These are phyloP conservation scores for Epirrhoe alternata DNA, from an alignment of 2,888 invertebrate species.

Conservation along the genomic window DNA sequence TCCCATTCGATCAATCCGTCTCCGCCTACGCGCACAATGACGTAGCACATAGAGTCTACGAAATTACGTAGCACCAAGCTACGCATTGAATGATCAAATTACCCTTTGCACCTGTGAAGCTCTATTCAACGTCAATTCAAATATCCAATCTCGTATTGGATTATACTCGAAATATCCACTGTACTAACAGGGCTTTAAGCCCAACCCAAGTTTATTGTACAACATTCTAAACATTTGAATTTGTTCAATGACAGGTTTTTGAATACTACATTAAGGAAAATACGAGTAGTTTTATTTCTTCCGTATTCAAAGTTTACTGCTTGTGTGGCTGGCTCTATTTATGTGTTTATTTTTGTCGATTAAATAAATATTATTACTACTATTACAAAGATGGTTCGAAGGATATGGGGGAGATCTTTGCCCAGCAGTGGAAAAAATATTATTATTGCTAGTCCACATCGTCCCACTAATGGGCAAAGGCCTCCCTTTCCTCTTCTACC, in stretches of 20 bases:
- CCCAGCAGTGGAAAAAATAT: no score
- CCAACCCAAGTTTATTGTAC: not conserved
- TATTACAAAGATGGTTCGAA: no score
- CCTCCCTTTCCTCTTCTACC: no score
- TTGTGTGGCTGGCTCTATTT: no score
- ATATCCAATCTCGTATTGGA: constrained; percentile 2
- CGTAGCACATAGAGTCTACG: constrained; percentile 15
- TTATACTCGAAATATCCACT: not conserved
- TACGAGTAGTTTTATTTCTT: no score
- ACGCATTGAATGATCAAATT: constrained; percentile 14
- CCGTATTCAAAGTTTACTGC: no score
- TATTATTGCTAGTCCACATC: no score
- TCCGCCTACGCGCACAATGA: not conserved
- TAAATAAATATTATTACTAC: no score
- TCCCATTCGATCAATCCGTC: not conserved
- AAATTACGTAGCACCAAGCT: constrained; percentile 17
- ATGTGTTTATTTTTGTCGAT: no score
- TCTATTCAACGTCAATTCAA: constrained; percentile 5
- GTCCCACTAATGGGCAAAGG: no score
- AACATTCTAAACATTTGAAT: not conserved
- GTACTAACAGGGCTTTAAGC: not conserved
- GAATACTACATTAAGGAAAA: no score
- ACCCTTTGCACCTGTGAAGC: constrained; percentile 5
- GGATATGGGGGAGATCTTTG: no score
- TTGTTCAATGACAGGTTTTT: not conserved